phyloP scores from a whole-genome alignment of 1,140 invertebrate species.

The Elymnias hypermnestra region DNA sequence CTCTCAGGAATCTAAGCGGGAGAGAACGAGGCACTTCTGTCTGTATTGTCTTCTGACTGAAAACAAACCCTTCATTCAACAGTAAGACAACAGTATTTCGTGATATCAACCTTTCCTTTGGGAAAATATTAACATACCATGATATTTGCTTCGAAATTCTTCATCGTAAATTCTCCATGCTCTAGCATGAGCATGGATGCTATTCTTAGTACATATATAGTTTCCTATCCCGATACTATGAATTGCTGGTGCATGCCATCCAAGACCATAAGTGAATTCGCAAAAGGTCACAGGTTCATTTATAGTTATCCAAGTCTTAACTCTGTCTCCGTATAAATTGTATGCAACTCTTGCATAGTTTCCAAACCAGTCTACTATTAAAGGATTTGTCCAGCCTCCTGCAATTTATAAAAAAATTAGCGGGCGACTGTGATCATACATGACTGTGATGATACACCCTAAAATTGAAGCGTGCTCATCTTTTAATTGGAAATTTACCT shows the following conservation, averaged over 20 bases:
- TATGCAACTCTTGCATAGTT: slow-evolving; percentile 61
- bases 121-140: slow-evolving; percentile 29
- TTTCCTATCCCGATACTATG: slow-evolving; percentile 43
- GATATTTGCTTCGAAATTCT: slow-evolving; percentile 25
- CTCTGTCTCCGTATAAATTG: slow-evolving; percentile 55
- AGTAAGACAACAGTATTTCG: neutral
- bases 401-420: slow-evolving; percentile 16
- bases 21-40: no score
- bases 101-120: no score
- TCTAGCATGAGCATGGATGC: slow-evolving; percentile 33
- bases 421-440: no score
- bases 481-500: no score
- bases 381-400: slow-evolving; percentile 77
- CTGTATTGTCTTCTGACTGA: no score
- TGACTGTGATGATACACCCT: no score
- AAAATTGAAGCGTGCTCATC: no score
- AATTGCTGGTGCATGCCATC: slow-evolving; percentile 60
- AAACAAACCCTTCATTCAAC: no score
- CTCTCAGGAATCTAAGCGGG: no score
- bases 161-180: slow-evolving; percentile 32
- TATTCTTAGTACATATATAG: slow-evolving; percentile 32
- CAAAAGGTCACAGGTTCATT: slow-evolving; percentile 51
- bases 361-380: slow-evolving; percentile 64
- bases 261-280: slow-evolving; percentile 45
- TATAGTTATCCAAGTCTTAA: slow-evolving; percentile 60